Evolutionary conservation across 2,113 vertebrate species (phyloP).

Genomic region (Pica pica): DNA sequence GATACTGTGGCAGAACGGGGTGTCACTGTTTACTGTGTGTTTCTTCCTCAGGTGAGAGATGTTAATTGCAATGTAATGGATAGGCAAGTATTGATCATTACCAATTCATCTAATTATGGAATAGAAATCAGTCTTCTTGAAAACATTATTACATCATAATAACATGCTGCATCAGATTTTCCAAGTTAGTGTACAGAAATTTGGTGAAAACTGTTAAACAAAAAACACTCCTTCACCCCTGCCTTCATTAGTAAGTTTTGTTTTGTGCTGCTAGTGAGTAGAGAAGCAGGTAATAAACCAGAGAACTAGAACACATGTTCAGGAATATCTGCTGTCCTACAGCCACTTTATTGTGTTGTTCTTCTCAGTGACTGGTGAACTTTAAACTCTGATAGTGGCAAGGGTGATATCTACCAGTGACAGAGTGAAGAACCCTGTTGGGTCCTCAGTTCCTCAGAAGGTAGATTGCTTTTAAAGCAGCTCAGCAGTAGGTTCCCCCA

Average conservation of each 20-base stretch:
- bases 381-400: neutral
- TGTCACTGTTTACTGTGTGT: neutral
- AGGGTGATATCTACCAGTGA: neutral
- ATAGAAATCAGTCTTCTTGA: neutral
- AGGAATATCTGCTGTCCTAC: neutral
- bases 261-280: neutral
- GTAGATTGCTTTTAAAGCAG: neutral
- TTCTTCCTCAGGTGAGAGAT: constrained; percentile 2
- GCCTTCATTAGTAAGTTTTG: neutral
- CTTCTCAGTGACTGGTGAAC: neutral
- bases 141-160: neutral
- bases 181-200: neutral
- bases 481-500: neutral
- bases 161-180: neutral
- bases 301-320: neutral
- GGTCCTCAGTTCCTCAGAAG: neutral
- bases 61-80: neutral
- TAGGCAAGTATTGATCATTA: neutral
- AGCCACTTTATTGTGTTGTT: neutral
- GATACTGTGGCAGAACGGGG: constrained; percentile 33
- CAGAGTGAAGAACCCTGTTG: neutral
- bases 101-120: neutral
- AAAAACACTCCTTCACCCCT: neutral
- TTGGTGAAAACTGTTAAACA: neutral
- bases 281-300: neutral